A percentile compares a stretch with the other conserved stretches of the same genome.
phyloP scores from a whole-genome alignment of 2,113 vertebrate genomes.

The Aspidoscelis tigris region DNA sequence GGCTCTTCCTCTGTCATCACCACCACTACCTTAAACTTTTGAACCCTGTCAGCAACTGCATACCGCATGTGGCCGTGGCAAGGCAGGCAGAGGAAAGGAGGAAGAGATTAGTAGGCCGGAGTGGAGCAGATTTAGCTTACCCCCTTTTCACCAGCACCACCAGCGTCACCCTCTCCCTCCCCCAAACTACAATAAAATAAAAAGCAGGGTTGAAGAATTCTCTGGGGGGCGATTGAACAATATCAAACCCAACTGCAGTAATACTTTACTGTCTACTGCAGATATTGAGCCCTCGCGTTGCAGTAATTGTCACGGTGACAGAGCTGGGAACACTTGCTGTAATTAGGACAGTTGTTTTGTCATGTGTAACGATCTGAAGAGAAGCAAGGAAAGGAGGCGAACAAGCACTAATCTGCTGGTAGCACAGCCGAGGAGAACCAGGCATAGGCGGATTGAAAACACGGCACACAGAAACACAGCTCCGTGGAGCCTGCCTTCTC shows the following conservation, averaged over 20 bases:
- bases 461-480: slow-evolving; percentile 44
- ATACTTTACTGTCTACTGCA: slow-evolving; percentile 69
- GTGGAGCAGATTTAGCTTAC: background rate
- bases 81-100: slow-evolving; percentile 12
- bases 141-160: background rate
- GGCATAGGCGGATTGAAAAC: background rate
- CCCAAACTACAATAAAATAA: background rate
- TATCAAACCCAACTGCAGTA: slow-evolving; percentile 71
- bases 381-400: slow-evolving; percentile 69
- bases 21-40: slow-evolving; percentile 43
- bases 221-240: slow-evolving; percentile 69
- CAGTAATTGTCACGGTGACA: slow-evolving; percentile 73
- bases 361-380: slow-evolving; percentile 77
- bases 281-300: slow-evolving; percentile 71
- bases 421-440: slow-evolving; percentile 57
- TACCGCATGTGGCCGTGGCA: background rate
- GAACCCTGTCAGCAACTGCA: slow-evolving; percentile 48
- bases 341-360: slow-evolving; percentile 78
- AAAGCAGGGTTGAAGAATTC: slow-evolving; percentile 35
- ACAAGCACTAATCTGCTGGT: slow-evolving; percentile 66
- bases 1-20: slow-evolving; percentile 1
- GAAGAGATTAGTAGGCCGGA: slow-evolving; percentile 6
- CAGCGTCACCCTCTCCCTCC: background rate
- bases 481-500: slow-evolving; percentile 57
- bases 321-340: slow-evolving; percentile 73